These are phyloP conservation scores for Psilopsiagon aurifrons DNA, from an alignment of 2,113 vertebrate species.

Conservation along the genomic window DNA sequence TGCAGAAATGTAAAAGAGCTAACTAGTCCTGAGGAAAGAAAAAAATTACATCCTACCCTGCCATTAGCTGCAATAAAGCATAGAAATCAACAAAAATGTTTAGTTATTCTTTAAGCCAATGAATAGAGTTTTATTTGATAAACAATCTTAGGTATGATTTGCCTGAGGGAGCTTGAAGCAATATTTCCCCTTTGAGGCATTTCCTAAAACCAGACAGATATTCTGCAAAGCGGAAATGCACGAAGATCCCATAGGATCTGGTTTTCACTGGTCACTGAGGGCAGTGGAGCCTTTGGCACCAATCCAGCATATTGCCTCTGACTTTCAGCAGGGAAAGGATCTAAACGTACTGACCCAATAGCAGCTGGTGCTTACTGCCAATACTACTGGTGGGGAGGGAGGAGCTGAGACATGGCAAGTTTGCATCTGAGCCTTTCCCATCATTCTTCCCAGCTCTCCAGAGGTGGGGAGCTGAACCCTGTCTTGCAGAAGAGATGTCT, in stretches of 20 bases:
- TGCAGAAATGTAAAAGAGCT: too few relatives aligned
- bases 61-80: constrained; percentile 36
- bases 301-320: background rate
- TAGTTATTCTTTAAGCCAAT: background rate
- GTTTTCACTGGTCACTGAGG: background rate
- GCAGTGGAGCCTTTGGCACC: background rate
- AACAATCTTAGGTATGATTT: background rate
- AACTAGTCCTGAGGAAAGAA: constrained; percentile 23
- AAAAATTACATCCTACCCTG: constrained; percentile 35
- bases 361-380: background rate
- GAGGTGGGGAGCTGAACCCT: background rate
- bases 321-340: background rate
- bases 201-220: background rate
- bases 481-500: background rate
- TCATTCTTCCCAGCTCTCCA: background rate
- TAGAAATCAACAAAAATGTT: background rate
- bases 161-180: background rate
- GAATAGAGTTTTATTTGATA: background rate
- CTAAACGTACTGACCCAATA: background rate
- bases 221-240: background rate
- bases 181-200: fast-evolving
- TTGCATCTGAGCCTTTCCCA: background rate
- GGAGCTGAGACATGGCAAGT: background rate
- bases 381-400: fast-evolving
- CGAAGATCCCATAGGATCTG: fast-evolving